phyloP scores from a whole-genome alignment of 2,888 invertebrate species.

The Pachycephus smyrnensis region DNA sequence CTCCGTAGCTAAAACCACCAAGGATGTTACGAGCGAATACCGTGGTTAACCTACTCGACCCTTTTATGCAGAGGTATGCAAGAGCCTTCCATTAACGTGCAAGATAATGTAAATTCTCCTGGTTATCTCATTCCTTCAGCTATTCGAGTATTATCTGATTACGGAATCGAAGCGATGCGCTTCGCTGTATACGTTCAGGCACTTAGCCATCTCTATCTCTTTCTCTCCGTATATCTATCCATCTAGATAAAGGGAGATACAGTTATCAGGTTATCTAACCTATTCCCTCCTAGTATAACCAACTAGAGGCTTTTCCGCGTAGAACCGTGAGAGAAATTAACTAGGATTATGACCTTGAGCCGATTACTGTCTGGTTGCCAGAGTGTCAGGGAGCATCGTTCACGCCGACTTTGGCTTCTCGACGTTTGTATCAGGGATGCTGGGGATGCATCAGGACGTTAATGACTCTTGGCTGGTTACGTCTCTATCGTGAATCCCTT shows the following conservation, averaged over 20 bases:
- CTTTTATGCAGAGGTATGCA: constrained; percentile 9
- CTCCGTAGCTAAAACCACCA: too few species aligned
- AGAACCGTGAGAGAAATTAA: not conserved
- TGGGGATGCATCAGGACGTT: not conserved
- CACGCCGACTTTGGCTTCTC: not conserved
- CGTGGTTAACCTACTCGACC: constrained; percentile 12
- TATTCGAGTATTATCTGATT: not conserved
- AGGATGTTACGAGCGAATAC: too few species aligned
- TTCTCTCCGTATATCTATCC: not conserved
- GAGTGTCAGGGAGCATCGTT: not conserved
- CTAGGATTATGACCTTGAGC: not conserved
- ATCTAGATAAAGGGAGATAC: not conserved
- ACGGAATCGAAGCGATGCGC: not conserved
- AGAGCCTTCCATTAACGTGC: constrained; percentile 23
- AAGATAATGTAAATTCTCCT: constrained; percentile 30
- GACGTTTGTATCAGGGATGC: not conserved
- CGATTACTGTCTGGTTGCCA: not conserved
- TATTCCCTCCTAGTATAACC: not conserved
- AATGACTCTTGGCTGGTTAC: not conserved
- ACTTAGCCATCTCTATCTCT: not conserved
- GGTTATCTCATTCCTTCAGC: constrained; percentile 18
- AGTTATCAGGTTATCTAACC: not conserved
- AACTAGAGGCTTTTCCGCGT: not conserved
- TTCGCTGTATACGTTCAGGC: not conserved
- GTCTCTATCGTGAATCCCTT: not conserved